A percentile compares a stretch with the other conserved stretches of the same genome.
phyloP scores from a whole-genome alignment of 1,140 invertebrate genomes.

The Hesperophylax magnus region DNA sequence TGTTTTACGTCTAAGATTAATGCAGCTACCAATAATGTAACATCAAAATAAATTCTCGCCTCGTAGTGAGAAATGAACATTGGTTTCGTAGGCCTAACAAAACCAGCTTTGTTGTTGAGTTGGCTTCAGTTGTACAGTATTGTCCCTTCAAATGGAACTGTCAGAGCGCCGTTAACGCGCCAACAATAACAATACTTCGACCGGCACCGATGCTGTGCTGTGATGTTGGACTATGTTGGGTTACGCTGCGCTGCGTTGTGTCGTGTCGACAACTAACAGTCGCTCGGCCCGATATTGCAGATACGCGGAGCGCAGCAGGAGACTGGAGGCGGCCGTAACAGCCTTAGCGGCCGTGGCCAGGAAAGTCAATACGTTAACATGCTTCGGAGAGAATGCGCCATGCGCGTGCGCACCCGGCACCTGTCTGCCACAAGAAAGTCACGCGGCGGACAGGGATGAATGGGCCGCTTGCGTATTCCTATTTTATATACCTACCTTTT shows the following conservation, averaged over 20 bases:
- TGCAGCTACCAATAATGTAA: too few species aligned
- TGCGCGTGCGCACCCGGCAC: constrained; percentile 43
- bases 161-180: too few species aligned
- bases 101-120: too few species aligned
- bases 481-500: background rate
- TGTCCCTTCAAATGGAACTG: too few species aligned
- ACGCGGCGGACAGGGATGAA: background rate
- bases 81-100: too few species aligned
- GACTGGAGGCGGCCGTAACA: constrained; percentile 8
- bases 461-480: background rate
- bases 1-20: too few species aligned
- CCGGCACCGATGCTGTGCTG: too few species aligned
- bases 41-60: too few species aligned
- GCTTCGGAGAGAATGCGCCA: constrained; percentile 52
- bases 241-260: background rate
- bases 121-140: too few species aligned
- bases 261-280: background rate
- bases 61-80: too few species aligned
- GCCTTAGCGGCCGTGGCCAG: background rate
- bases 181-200: too few species aligned
- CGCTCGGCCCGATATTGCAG: constrained; percentile 2
- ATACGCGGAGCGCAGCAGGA: constrained; percentile 8
- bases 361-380: constrained; percentile 57
- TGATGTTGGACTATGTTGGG: background rate
- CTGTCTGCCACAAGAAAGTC: background rate